These are phyloP conservation scores for Aplysia californica DNA, from an alignment of 1,140 invertebrate species.

Conservation along the genomic window DNA sequence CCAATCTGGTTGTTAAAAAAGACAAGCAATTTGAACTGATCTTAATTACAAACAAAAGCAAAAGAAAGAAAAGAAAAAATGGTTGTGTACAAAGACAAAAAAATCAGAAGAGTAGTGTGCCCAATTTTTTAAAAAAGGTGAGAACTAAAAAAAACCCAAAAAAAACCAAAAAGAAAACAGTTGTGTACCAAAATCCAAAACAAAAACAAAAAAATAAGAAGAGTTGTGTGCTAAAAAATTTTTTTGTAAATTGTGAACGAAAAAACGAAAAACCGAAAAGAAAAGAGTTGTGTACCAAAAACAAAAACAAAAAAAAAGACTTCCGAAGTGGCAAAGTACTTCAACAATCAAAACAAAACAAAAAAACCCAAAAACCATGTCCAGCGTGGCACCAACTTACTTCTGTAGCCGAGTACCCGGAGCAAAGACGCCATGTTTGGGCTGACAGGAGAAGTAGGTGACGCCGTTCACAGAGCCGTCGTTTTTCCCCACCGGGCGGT, in stretches of 20 bases:
- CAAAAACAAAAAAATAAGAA: neutral
- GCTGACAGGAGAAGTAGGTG: constrained; percentile 10
- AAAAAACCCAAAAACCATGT: too few relatives aligned
- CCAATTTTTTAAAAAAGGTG: neutral
- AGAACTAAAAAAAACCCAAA: too few relatives aligned
- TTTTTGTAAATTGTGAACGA: neutral
- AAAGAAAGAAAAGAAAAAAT: too few relatives aligned
- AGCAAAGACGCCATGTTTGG: constrained; percentile 22
- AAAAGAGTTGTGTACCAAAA: neutral
- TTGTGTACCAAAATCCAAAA: too few relatives aligned
- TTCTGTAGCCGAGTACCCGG: constrained; percentile 58
- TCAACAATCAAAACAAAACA: too few relatives aligned
- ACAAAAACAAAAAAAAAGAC: constrained; percentile 1
- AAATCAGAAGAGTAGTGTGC: too few relatives aligned
- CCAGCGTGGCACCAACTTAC: too few relatives aligned
- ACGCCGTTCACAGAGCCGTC: constrained; percentile 17
- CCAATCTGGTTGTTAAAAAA: constrained; percentile 46
- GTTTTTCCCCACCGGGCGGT: constrained; percentile 96
- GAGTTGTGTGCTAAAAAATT: neutral
- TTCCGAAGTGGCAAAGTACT: too few relatives aligned
- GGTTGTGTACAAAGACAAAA: too few relatives aligned
- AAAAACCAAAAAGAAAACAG: too few relatives aligned
- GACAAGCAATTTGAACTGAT: neutral
- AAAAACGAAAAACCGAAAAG: neutral
- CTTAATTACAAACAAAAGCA: too few relatives aligned